These are phyloP conservation scores for Corythornis cristatus DNA, from an alignment of 2,113 vertebrate genomes.

Conservation along the genomic window DNA sequence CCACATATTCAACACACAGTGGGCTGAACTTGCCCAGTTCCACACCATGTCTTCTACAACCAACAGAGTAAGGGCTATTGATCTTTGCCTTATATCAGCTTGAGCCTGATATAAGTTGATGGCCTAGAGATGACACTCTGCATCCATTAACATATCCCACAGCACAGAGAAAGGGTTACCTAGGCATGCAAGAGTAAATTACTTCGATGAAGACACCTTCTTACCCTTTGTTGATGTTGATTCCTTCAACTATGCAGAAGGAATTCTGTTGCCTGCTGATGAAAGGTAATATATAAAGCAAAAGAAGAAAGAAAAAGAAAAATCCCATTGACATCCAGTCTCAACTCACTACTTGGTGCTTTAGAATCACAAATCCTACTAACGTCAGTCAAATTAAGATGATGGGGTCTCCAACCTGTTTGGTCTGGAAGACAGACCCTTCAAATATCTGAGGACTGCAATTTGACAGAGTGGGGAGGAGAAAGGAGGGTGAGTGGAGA, in stretches of 20 bases:
- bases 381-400: background rate
- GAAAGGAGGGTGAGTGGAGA: background rate
- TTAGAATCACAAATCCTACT: background rate
- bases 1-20: background rate
- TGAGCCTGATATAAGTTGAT: background rate
- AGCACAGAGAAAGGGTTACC: background rate
- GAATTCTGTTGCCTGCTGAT: background rate
- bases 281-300: background rate
- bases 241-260: background rate
- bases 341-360: background rate
- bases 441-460: background rate
- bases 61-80: background rate
- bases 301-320: background rate
- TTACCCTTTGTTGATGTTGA: background rate
- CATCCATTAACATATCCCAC: background rate
- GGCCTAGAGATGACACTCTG: background rate
- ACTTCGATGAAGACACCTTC: background rate
- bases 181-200: background rate
- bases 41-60: background rate
- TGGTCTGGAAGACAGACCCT: background rate
- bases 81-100: background rate
- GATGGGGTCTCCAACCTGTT: background rate
- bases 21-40: background rate
- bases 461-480: accelerated
- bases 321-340: background rate